Percentiles rank a stretch among this genome's conserved stretches.
Conservation (phyloP, 2,888 invertebrate species). For the Nemoura dubitans region DNA sequence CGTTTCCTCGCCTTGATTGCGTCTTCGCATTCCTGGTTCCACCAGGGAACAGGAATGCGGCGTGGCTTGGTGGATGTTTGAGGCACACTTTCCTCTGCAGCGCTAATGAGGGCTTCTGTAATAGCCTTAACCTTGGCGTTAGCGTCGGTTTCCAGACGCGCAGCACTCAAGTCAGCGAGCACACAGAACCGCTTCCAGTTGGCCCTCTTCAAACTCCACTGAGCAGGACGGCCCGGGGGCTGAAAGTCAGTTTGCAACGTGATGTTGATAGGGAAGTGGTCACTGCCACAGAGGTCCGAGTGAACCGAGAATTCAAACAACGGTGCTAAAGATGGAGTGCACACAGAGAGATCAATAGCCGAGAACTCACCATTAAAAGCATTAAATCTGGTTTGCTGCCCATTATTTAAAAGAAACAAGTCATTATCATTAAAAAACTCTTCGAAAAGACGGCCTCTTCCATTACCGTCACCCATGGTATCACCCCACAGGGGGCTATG, state of each 20-base stretch:
- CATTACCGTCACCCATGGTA: constrained; percentile 12
- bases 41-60: constrained; percentile 38
- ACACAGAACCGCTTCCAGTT: constrained; percentile 8
- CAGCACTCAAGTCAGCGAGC: background rate
- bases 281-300: constrained; percentile 15
- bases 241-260: background rate
- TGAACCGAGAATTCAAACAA: constrained; percentile 14
- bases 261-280: constrained; percentile 14
- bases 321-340: constrained; percentile 16
- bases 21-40: constrained; percentile 39
- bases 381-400: constrained; percentile 16
- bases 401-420: constrained; percentile 18
- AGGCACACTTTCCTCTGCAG: constrained; percentile 13
- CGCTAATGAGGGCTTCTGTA: background rate
- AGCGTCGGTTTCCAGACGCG: background rate
- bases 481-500: constrained; percentile 33
- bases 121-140: background rate
- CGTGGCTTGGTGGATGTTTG: constrained; percentile 13
- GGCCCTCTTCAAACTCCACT: background rate
- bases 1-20: constrained; percentile 37
- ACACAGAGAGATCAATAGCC: background rate
- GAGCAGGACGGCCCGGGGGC: background rate
- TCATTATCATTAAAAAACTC: constrained; percentile 29
- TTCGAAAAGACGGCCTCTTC: constrained; percentile 39
- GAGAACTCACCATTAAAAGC: constrained; percentile 18